phyloP scores from a whole-genome alignment of 1,140 invertebrate species.

The Chlorops oryzae region DNA sequence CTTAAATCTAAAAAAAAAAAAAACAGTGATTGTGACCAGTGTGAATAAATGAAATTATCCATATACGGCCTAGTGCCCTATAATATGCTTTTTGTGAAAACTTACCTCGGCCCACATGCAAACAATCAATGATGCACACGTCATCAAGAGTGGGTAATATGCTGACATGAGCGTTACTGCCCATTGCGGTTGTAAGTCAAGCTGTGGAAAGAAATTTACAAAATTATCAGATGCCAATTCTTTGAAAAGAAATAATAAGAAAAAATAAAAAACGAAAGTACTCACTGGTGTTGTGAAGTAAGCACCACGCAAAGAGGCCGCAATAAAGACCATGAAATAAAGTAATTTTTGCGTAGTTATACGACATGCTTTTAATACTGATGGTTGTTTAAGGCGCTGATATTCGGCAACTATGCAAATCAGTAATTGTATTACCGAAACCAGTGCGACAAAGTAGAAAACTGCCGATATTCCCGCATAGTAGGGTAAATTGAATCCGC shows the following conservation, averaged over 20 bases:
- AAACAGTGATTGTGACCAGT: too few species aligned
- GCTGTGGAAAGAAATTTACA: constrained; percentile 51
- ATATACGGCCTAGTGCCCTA: too few species aligned
- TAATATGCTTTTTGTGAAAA: too few species aligned
- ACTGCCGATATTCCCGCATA: constrained; percentile 67
- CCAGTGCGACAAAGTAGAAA: constrained; percentile 77
- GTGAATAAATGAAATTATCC: background rate
- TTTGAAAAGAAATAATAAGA: too few species aligned
- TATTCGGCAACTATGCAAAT: constrained; percentile 79
- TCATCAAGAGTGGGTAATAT: constrained; percentile 84
- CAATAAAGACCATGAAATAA: constrained; percentile 83
- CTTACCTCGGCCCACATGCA: constrained; percentile 93
- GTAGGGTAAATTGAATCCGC: constrained; percentile 58
- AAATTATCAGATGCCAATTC: too few species aligned
- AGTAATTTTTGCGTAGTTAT: constrained; percentile 88
- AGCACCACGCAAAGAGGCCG: constrained; percentile 75
- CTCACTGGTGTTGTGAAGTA: constrained; percentile 85
- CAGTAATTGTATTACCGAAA: constrained; percentile 80
- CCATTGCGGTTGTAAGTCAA: constrained; percentile 73
- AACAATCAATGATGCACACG: constrained; percentile 83
- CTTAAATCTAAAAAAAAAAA: too few species aligned
- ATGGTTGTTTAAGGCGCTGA: constrained; percentile 73
- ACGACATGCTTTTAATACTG: constrained; percentile 70
- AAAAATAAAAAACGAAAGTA: constrained; percentile 24
- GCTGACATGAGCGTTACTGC: constrained; percentile 78